Conservation (phyloP, 2,888 invertebrate genomes). For the Catocala sponsa region DNA sequence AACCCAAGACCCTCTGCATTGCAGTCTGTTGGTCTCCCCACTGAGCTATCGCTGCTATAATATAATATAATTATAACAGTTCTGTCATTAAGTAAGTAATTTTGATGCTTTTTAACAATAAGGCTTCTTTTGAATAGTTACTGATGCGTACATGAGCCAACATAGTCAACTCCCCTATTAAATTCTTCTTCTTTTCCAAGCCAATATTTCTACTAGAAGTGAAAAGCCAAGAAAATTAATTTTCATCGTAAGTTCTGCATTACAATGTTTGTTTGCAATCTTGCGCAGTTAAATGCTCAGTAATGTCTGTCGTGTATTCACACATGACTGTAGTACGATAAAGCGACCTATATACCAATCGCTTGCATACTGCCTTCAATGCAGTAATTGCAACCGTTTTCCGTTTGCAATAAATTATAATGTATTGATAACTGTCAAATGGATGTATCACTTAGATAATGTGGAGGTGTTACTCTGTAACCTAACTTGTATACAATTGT, state of each 20-base stretch:
- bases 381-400: constrained; percentile 57
- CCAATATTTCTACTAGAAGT: too few relatives aligned
- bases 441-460: constrained; percentile 2
- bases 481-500: too few relatives aligned
- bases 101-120: too few relatives aligned
- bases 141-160: too few relatives aligned
- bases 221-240: constrained; percentile 1
- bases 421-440: constrained; percentile 53
- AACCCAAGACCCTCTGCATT: too few relatives aligned
- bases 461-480: neutral
- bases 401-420: constrained; percentile 59
- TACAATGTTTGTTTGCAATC: constrained; percentile 28
- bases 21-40: too few relatives aligned
- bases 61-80: too few relatives aligned
- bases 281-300: constrained; percentile 51
- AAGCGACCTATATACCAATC: constrained; percentile 75
- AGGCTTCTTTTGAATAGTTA: too few relatives aligned
- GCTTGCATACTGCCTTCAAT: constrained; percentile 48
- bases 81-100: too few relatives aligned
- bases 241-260: neutral
- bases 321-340: constrained; percentile 63
- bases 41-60: too few relatives aligned
- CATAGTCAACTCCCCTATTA: too few relatives aligned
- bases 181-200: too few relatives aligned
- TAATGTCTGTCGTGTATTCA: constrained; percentile 67